Evolutionary conservation across 2,797 vertebrate species (phyloP), one percentile per base, ranked within the genome.

Genomic region (Typhlichthys eigenmanni): DNA sequence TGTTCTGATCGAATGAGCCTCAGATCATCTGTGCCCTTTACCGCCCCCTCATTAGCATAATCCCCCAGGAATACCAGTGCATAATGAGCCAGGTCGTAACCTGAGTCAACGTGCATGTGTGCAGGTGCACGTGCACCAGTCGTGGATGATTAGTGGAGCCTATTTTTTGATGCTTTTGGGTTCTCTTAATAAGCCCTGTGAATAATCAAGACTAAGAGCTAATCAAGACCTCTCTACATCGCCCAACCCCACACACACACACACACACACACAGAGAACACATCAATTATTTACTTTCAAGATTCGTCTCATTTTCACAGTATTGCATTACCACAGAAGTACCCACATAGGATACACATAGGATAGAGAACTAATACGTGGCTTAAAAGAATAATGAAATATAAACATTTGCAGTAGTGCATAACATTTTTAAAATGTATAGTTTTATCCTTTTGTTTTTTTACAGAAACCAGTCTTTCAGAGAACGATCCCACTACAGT

Each of bases 1-100:
- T 86, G 81, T 85, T 82, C 80, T 87, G 74, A 78, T 88, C 84
- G 83, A 81, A 85, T 74, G 85, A 81, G 84, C 75, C 75, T 86
- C 84, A 83, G 80, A 88, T 84, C 85, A 71, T 79, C 72, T 69
- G 75, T 88, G 85, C 81, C 85, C 87, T 90, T 90, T 89, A 73
- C 80, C 74, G 13, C 85, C 82, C 56, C 66, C 62, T 88, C 78
- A 89, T 90, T 90, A 87, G 69, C 86, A 89, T 89, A 90, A 85
- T 87, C 83, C 79, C 72, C 77, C 66, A 79, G 80, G 90, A 88
- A 86, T 74, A 76, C 14, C 3, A 13, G 53, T 38, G 65, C 64
- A 84, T 90, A 88, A 89, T 87, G 87, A 90, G 85, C 65, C 24
- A 17, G 76, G 79, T 72, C 62, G 79, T 71, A 85, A 83, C 80